phyloP scores from a whole-genome alignment of 2,113 vertebrate genomes.

The Catharus bicknelli region DNA sequence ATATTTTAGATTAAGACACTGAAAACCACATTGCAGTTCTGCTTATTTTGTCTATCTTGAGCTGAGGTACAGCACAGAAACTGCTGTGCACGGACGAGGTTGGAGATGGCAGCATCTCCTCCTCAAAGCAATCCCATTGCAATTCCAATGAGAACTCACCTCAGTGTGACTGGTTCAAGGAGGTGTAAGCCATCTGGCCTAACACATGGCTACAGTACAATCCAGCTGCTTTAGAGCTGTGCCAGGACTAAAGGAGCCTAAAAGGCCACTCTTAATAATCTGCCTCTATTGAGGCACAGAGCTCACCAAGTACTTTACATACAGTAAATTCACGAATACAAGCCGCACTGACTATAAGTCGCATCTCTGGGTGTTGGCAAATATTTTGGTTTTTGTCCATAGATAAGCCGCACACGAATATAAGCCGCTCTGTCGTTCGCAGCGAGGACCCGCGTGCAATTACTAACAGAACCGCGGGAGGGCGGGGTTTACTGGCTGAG shows the following conservation, averaged over 20 bases:
- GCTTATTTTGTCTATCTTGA: neutral
- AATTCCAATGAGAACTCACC: neutral
- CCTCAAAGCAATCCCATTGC: neutral
- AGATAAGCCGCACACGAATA: no score
- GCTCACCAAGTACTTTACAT: neutral
- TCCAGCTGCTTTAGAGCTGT: neutral
- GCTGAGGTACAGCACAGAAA: neutral
- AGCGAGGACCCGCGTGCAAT: no score
- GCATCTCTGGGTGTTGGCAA: no score
- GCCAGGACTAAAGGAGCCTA: neutral
- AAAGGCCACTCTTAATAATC: neutral
- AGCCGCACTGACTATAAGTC: no score
- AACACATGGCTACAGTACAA: neutral
- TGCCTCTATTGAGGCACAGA: neutral
- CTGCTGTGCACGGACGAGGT: neutral
- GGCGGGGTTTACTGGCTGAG: no score
- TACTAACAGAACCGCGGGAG: no score
- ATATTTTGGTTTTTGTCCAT: no score
- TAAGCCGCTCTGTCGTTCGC: no score
- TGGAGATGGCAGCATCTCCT: neutral
- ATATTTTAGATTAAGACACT: neutral
- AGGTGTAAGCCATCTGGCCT: neutral
- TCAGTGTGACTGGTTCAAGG: accelerated
- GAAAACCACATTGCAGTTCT: neutral
- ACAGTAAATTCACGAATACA: no score